Evolutionary conservation across 2,797 vertebrate species (phyloP).

Genomic region (Sebastes vulpes): DNA sequence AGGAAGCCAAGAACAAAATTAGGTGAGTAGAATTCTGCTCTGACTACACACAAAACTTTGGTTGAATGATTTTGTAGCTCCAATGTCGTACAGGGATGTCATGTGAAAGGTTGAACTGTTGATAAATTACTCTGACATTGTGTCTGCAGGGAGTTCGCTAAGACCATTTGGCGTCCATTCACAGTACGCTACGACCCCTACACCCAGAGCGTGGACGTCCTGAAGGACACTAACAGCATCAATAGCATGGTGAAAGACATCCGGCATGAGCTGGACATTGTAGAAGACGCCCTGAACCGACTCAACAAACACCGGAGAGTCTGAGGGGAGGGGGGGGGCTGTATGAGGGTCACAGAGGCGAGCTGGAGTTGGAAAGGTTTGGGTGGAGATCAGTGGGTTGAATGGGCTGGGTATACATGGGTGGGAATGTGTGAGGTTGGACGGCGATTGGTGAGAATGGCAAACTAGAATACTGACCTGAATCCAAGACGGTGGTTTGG

Average conservation of each 20-base stretch:
- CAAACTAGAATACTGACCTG: background rate
- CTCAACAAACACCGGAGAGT: conserved; percentile 86
- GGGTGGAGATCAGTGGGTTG: background rate
- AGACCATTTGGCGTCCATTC: conserved; percentile 93
- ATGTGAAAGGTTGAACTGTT: background rate
- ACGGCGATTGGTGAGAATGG: background rate
- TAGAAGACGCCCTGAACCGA: conserved; percentile 90
- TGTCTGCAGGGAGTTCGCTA: conserved; percentile 91
- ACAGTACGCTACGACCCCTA: conserved; percentile 93
- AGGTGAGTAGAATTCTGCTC: conserved; percentile 78
- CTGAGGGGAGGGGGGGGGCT: conserved; percentile 57
- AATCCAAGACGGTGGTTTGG: background rate
- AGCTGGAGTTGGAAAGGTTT: background rate
- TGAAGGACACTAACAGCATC: conserved; percentile 91
- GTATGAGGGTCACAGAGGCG: too few species aligned
- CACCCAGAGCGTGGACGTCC: conserved; percentile 91
- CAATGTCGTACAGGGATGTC: background rate
- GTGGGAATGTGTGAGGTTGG: background rate
- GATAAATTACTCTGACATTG: background rate
- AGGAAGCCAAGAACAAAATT: conserved; percentile 94
- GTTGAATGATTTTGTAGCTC: background rate
- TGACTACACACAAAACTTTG: background rate
- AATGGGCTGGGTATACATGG: background rate
- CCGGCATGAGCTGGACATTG: conserved; percentile 90
- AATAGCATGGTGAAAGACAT: conserved; percentile 90